Conservation (phyloP, 2,113 vertebrate species). For the Lophius piscatorius region DNA sequence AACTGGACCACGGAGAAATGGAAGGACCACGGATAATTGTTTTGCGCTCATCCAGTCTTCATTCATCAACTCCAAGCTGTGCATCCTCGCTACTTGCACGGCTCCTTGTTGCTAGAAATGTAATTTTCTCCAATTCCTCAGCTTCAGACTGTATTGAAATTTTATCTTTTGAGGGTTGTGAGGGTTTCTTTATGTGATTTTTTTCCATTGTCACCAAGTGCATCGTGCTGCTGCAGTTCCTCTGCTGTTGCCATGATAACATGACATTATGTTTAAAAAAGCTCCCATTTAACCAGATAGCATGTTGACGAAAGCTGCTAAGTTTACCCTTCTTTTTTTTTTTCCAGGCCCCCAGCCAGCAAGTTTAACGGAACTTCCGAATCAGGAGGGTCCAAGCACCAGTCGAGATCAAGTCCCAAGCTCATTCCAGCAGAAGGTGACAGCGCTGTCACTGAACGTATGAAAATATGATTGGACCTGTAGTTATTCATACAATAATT, state of each 20-base stretch:
- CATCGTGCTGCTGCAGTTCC: background rate
- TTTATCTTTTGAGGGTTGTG: background rate
- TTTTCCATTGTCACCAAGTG: no score
- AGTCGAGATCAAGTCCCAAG: slow-evolving; percentile 65
- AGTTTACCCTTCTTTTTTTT: background rate
- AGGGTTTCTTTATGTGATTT: background rate
- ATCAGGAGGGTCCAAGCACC: slow-evolving; percentile 77
- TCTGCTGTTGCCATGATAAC: background rate
- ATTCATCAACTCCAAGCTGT: no score
- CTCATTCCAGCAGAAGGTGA: slow-evolving; percentile 88
- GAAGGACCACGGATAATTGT: background rate
- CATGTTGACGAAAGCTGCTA: background rate
- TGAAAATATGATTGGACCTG: no score
- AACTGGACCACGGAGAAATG: no score
- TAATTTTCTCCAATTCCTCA: no score
- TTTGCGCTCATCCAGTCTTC: background rate
- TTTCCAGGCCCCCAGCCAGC: slow-evolving; percentile 83
- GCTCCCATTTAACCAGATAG: no score
- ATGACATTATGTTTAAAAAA: background rate
- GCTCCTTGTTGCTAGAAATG: no score
- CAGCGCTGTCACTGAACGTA: no score
- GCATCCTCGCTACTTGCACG: no score
- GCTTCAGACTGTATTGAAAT: no score
- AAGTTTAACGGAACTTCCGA: slow-evolving; percentile 84
- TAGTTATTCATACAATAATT: no score